Evolutionary conservation across 1,140 invertebrate species (phyloP).

Genomic region (Pogonomyrmex californicus): DNA sequence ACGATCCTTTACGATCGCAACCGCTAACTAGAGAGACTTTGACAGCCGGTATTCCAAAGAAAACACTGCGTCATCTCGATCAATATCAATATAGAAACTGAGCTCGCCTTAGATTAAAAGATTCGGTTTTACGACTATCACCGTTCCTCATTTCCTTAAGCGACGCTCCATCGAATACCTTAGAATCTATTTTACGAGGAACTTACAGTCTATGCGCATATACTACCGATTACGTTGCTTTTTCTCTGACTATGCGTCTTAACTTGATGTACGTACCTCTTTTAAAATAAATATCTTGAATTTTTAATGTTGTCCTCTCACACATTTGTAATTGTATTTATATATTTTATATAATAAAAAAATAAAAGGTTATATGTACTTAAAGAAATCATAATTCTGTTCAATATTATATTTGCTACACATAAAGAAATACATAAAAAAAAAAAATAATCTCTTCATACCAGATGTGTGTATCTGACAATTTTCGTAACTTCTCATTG

Average conservation of each 20-base stretch:
- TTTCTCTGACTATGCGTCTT: background rate
- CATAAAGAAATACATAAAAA: background rate
- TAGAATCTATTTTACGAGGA: conserved; percentile 28
- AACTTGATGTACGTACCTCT: background rate
- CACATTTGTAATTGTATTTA: background rate
- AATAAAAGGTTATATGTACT: background rate
- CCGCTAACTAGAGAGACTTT: background rate
- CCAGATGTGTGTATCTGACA: conserved; percentile 27
- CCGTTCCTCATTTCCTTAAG: conserved; percentile 15
- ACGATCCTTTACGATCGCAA: conserved; percentile 6
- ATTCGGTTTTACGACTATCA: conserved; percentile 50
- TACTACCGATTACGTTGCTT: background rate
- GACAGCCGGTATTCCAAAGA: conserved; percentile 33
- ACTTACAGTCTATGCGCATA: background rate
- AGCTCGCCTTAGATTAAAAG: conserved; percentile 38
- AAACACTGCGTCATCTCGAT: background rate
- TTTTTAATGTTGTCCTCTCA: background rate
- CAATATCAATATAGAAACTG: conserved; percentile 10
- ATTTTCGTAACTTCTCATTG: conserved; percentile 6
- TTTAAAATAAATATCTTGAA: background rate
- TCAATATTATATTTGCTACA: background rate
- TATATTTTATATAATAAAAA: background rate
- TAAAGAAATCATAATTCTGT: background rate
- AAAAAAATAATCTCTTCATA: background rate
- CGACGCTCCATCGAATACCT: conserved; percentile 9